Base-by-base conservation (phyloP, 2,888 invertebrate genomes). In the Cybosia mesomella region DNA sequence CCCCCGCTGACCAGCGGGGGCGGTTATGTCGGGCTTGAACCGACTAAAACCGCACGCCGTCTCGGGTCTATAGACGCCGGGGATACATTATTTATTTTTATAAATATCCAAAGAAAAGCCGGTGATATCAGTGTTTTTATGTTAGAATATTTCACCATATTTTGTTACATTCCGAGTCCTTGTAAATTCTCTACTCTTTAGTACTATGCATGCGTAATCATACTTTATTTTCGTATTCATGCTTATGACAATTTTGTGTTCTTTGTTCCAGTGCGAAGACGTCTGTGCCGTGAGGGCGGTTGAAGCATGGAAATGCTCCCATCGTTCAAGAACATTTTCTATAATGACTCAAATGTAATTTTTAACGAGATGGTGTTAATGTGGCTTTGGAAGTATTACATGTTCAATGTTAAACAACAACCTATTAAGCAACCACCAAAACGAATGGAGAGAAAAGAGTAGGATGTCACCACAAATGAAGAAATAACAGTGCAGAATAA, bases 241-340 rank as follows among this genome's bases (percentile, higher is more conserved):
- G 9, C 62, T 60, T 67, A 15, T 49, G 15, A 43, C 24, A 61
- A 60, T 15, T 1, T 21, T 24, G 13, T 68, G 32, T 61, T 80
- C 43, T 85, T 90, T 91, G 88, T 93, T 93, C 28, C 92, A 94
- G 94, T 70, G 91, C 86, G 53, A 94, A 93, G 77, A 91, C 93
- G n/a, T 92, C 92, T 65, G 81, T 94, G 84, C 93, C 94, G 81
- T 94, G 94, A 94, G 92, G 90, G 63, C 87, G 91, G 84, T 82
- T 81, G 59, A 83, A 81, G 65, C 86, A 87, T 74, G 85, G 86
- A 71, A 80, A 83, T 49, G 76, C 80, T 76, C 85, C 87, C 57
- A 80, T 79, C 62, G 85, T 91, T 59, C 87, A 87, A 75, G 92
- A 92, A 88, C 91, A 92, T 75, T 91, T 89, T 75, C 85, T 93